phyloP scores from a whole-genome alignment of 2,888 invertebrate species.

The Tipula lateralis region DNA sequence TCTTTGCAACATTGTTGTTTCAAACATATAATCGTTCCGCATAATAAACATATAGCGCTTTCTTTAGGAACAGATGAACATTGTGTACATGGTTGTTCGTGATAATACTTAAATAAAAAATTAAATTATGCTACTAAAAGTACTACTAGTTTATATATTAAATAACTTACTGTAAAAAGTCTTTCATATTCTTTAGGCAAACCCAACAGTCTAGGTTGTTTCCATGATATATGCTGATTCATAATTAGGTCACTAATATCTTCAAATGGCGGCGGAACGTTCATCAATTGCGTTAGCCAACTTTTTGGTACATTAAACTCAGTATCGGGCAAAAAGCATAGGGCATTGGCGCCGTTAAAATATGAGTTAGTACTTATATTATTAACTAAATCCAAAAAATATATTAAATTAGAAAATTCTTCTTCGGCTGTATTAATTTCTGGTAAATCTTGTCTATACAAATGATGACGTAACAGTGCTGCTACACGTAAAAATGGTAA shows the following conservation, averaged over 20 bases:
- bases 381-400: slow-evolving; percentile 70
- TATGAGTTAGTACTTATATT: slow-evolving; percentile 61
- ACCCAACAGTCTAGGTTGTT: slow-evolving; percentile 73
- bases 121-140: slow-evolving; percentile 30
- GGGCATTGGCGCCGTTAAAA: slow-evolving; percentile 60
- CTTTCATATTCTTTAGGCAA: slow-evolving; percentile 89
- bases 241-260: slow-evolving; percentile 59
- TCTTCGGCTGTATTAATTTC: slow-evolving; percentile 58
- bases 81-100: slow-evolving; percentile 79
- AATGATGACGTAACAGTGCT: slow-evolving; percentile 74
- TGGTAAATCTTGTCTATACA: slow-evolving; percentile 72
- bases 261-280: slow-evolving; percentile 47
- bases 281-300: slow-evolving; percentile 67
- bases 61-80: slow-evolving; percentile 88
- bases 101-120: slow-evolving; percentile 66
- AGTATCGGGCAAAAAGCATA: slow-evolving; percentile 56
- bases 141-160: not conserved
- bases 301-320: slow-evolving; percentile 54
- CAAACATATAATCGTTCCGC: slow-evolving; percentile 88
- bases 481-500: slow-evolving; percentile 81
- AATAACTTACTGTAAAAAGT: slow-evolving; percentile 65
- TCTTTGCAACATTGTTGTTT: slow-evolving; percentile 83
- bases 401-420: slow-evolving; percentile 73
- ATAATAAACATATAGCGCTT: slow-evolving; percentile 86
- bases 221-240: slow-evolving; percentile 73